Conservation (phyloP, 2,888 invertebrate genomes). For the Melanostoma scalare region DNA sequence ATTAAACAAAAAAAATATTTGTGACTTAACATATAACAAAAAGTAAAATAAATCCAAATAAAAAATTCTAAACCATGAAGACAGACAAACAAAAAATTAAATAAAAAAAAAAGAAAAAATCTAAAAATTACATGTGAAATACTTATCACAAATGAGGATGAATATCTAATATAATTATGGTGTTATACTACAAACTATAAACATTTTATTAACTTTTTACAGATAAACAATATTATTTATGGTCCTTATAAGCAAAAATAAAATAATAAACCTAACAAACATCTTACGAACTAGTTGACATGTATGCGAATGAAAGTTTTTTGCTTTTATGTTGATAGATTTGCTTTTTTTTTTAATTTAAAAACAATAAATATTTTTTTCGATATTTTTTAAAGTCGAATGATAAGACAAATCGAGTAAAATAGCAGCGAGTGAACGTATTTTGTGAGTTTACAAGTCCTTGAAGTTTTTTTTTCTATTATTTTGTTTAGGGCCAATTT, state of each 20-base stretch:
- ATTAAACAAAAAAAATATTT: constrained; percentile 43
- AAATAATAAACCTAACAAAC: constrained; percentile 34
- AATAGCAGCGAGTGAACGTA: constrained; percentile 69
- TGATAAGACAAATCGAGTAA: constrained; percentile 35
- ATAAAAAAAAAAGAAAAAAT: constrained; percentile 32
- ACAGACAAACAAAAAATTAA: constrained; percentile 18
- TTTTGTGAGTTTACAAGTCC: constrained; percentile 59
- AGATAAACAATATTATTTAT: constrained; percentile 50
- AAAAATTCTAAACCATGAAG: constrained; percentile 34
- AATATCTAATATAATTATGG: constrained; percentile 56
- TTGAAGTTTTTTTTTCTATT: constrained; percentile 42
- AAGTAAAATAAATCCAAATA: constrained; percentile 22
- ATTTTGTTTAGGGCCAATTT: constrained; percentile 23
- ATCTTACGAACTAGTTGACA: constrained; percentile 43
- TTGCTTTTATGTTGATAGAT: constrained; percentile 2
- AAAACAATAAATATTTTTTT: constrained; percentile 62
- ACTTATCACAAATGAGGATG: constrained; percentile 72
- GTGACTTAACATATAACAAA: constrained; percentile 60
- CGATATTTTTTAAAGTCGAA: constrained; percentile 14
- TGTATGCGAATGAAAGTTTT: constrained; percentile 33
- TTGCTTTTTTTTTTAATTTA: constrained; percentile 37
- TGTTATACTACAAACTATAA: constrained; percentile 61
- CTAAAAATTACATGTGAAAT: constrained; percentile 63
- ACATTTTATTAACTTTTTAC: constrained; percentile 70
- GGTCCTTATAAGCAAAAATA: constrained; percentile 34